A percentile compares a stretch with the other conserved stretches of the same genome.
phyloP scores from a whole-genome alignment of 92 coral and sea anemone genomes.

The Paragorgia papillata region DNA sequence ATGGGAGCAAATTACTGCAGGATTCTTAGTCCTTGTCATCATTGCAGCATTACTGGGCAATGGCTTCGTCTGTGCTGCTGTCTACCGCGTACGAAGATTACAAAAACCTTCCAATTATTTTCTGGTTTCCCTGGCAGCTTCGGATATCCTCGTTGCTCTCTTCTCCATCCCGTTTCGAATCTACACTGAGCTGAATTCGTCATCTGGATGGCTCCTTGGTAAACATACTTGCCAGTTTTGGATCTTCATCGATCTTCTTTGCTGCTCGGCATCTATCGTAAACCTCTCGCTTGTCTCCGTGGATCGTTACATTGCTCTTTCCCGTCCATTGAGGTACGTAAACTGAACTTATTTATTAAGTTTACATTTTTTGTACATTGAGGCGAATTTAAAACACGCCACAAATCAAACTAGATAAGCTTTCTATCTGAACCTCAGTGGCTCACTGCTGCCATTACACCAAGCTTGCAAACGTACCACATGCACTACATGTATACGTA shows the following conservation, averaged over 20 bases:
- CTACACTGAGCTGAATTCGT: constrained; percentile 73
- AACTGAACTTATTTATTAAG: too few species aligned
- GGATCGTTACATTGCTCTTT: constrained; percentile 86
- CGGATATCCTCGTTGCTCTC: constrained; percentile 83
- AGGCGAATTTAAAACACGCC: too few species aligned
- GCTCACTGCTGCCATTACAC: too few species aligned
- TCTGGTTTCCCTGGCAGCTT: constrained; percentile 90
- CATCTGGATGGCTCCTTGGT: constrained; percentile 82
- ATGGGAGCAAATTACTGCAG: constrained; percentile 20
- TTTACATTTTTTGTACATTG: too few species aligned
- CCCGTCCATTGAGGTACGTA: constrained; percentile 79
- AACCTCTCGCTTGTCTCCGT: constrained; percentile 85
- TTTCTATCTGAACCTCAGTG: too few species aligned
- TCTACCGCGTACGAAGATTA: constrained; percentile 75
- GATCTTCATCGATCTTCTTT: constrained; percentile 86
- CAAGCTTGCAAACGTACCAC: too few species aligned
- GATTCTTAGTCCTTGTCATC: constrained; percentile 8
- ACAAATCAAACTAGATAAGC: too few species aligned
- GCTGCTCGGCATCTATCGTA: constrained; percentile 84
- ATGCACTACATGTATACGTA: too few species aligned
- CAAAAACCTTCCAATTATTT: constrained; percentile 90
- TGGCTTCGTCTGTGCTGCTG: constrained; percentile 86
- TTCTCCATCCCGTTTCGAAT: constrained; percentile 97
- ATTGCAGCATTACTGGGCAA: constrained; percentile 61
- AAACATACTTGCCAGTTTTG: constrained; percentile 78